Percentiles rank a stretch among this genome's conserved stretches.
phyloP scores from a whole-genome alignment of 2,888 invertebrate species.

The Drosophila helvetica region DNA sequence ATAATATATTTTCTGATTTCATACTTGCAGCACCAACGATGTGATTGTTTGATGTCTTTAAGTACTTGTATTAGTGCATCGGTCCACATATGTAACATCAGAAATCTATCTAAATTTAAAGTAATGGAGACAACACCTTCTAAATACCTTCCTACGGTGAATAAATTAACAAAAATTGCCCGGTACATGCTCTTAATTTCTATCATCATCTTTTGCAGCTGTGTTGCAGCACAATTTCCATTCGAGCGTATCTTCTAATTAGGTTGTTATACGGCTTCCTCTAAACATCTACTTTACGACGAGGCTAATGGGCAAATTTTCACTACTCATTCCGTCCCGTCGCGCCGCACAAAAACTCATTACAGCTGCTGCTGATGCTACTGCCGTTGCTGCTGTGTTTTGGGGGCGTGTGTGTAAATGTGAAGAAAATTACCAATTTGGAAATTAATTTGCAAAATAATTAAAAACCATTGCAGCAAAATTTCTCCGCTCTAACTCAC shows the following conservation, averaged over 20 bases:
- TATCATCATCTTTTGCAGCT: neutral
- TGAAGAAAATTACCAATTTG: conserved; percentile 77
- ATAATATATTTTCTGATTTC: too few species aligned
- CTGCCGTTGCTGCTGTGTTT: conserved; percentile 9
- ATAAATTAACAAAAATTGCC: neutral
- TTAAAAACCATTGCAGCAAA: conserved; percentile 66
- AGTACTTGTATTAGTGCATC: too few species aligned
- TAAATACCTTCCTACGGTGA: neutral
- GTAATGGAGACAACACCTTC: too few species aligned
- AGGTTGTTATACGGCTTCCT: conserved; percentile 37
- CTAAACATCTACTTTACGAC: conserved; percentile 38
- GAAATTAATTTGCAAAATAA: conserved; percentile 80
- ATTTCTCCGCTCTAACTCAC: conserved; percentile 16
- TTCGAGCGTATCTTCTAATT: conserved; percentile 41
- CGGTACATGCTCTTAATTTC: neutral
- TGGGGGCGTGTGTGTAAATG: conserved; percentile 50
- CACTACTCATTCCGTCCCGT: conserved; percentile 28
- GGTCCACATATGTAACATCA: too few species aligned
- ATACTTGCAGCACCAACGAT: too few species aligned
- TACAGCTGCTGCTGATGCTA: conserved; percentile 27
- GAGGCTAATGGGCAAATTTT: conserved; percentile 53
- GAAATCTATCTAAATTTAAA: too few species aligned
- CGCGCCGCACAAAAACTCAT: conserved; percentile 63
- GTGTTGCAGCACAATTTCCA: conserved; percentile 25
- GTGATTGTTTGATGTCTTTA: too few species aligned